These are phyloP conservation scores for Danio jaintianensis DNA, from an alignment of 2,797 vertebrate genomes.

Conservation along the genomic window DNA sequence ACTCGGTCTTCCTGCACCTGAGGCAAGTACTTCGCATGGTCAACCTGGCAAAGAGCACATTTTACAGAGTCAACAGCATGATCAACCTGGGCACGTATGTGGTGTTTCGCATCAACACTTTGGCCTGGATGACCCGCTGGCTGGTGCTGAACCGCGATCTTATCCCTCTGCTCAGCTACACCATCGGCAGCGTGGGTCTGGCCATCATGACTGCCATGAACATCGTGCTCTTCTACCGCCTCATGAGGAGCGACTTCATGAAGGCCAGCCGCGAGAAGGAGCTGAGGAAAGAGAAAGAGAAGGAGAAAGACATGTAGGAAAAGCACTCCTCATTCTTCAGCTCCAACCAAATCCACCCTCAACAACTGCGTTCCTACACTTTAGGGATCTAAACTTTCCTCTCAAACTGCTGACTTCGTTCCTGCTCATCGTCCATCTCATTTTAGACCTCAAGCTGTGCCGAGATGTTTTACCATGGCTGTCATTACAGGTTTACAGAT, in stretches of 20 bases:
- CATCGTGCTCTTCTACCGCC: conserved; percentile 83
- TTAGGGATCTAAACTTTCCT: not conserved
- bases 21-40: conserved; percentile 88
- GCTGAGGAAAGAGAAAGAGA: conserved; percentile 75
- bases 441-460: conserved; percentile 32
- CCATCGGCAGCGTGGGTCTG: conserved; percentile 85
- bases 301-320: conserved; percentile 61
- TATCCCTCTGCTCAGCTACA: conserved; percentile 80
- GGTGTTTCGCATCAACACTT: conserved; percentile 89
- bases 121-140: conserved; percentile 95
- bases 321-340: not conserved
- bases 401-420: conserved; percentile 18
- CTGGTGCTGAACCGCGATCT: conserved; percentile 86
- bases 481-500: conserved; percentile 39
- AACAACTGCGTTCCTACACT: not conserved
- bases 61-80: conserved; percentile 88
- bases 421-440: conserved; percentile 1
- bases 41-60: conserved; percentile 68
- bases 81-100: conserved; percentile 89
- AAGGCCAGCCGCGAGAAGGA: conserved; percentile 70
- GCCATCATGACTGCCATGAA: conserved; percentile 89
- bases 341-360: conserved; percentile 36
- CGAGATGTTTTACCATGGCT: not conserved
- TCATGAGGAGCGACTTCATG: conserved; percentile 87
- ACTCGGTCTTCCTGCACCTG: conserved; percentile 91